Conservation (phyloP, 2,113 vertebrate species). For the Piprites chloris region DNA sequence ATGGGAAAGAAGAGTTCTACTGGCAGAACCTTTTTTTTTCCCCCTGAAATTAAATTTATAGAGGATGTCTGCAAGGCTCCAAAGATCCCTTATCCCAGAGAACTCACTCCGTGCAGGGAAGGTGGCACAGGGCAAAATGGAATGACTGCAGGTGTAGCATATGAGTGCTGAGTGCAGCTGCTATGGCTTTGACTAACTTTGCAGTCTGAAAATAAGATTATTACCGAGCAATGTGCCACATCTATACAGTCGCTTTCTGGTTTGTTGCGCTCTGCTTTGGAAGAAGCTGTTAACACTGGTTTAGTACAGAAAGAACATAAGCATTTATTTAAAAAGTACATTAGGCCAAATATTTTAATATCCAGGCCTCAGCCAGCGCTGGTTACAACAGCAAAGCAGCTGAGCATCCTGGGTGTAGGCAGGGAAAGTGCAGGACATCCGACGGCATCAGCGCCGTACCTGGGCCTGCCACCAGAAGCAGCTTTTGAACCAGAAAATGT, state of each 20-base stretch:
- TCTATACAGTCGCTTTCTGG: neutral
- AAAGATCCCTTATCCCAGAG: neutral
- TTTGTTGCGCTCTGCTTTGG: neutral
- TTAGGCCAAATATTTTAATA: neutral
- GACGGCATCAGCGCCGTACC: neutral
- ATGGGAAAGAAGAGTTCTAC: neutral
- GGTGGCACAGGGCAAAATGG: neutral
- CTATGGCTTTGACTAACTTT: neutral
- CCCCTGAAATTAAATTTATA: neutral
- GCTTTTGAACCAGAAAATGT: constrained; percentile 7
- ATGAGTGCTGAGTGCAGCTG: neutral
- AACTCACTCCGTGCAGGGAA: neutral
- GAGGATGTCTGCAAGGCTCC: neutral
- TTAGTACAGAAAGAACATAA: neutral
- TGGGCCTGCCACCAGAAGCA: constrained; percentile 9
- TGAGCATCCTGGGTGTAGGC: neutral
- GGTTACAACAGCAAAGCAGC: neutral
- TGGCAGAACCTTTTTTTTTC: neutral
- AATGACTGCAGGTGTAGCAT: neutral
- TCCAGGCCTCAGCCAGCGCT: neutral
- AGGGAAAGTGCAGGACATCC: neutral
- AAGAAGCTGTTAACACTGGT: neutral
- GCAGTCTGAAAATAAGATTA: neutral
- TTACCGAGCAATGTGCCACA: neutral
- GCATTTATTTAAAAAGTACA: neutral